phyloP scores from a whole-genome alignment of 2,888 invertebrate species.

The Nebria salina region DNA sequence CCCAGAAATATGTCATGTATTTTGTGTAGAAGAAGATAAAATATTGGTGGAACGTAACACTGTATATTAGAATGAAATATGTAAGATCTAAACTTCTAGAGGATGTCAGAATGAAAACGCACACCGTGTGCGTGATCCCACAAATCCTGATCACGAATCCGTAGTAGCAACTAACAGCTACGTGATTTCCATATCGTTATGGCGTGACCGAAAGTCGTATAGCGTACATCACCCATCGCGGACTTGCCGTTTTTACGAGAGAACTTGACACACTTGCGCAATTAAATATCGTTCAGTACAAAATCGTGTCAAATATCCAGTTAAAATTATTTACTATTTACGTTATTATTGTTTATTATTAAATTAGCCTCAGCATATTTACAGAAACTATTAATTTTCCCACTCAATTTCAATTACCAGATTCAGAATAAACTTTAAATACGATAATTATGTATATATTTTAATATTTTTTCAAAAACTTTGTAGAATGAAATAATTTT shows the following conservation, averaged over 20 bases:
- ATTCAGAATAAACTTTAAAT: not conserved
- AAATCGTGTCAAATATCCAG: not conserved
- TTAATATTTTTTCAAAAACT: not conserved
- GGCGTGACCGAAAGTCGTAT: not conserved
- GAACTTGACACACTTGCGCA: not conserved
- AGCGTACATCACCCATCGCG: not conserved
- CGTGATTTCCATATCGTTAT: not conserved
- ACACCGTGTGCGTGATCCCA: not conserved
- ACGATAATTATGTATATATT: not conserved
- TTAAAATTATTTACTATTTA: not conserved
- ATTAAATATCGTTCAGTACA: not conserved
- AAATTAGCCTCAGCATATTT: not conserved
- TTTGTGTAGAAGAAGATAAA: not conserved
- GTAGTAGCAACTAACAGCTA: not conserved
- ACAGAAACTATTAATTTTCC: not conserved
- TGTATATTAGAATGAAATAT: not conserved
- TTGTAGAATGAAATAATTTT: too few species aligned
- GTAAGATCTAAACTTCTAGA: not conserved
- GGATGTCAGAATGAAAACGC: not conserved
- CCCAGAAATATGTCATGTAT: not conserved
- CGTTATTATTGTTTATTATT: not conserved
- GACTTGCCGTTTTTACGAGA: not conserved
- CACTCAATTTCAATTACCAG: not conserved
- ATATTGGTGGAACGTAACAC: not conserved
- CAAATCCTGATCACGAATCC: not conserved